Evolutionary conservation across 2,797 vertebrate genomes (phyloP), one percentile per base, ranked within the genome.

Genomic region (Coranthus polyacanthus): DNA sequence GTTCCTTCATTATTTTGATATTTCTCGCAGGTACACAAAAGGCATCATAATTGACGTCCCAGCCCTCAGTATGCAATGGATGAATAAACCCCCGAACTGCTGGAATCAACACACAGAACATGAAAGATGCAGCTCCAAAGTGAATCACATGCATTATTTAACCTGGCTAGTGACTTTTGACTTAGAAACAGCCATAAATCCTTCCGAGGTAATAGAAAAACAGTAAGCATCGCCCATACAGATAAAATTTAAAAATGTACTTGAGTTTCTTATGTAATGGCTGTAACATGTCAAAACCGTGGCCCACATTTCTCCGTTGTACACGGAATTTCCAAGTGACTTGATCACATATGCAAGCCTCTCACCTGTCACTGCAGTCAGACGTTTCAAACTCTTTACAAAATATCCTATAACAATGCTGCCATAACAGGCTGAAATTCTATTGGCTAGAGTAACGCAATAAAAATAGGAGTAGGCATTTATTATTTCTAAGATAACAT

Each of bases 11-110:
- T 43, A 63, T 55, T 64, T 3, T 46, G 18, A 52, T 45, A 34
- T 62, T 17, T 63, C 26, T 22, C 24, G 11, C 15, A 56, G 12
- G 22, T 22, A 24, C 44, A 39, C 6, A 1, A 52, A n/a, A 50
- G 22, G 38, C 22, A 55, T 44, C 18, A 62, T 65, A 29, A 52
- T 47, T 29, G 38, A 12, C n/a, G 15, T 47, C 38, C 67, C n/a
- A 15, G 37, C 41, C 11, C 38, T 36, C 6, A 34, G 9, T 1
- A 18, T 39, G 12, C 38, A 32, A 6, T n/a, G 17, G 39, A 47
- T 13, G 12, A 50, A 42, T 38, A 29, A 39, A 55, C 36, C 34
- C 54, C 17, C 17, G 12, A 38, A 41, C 11, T 49, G 13, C 26
- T 21, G 12, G 44, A 24, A 63, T 52, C 39, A 56, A 67, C 47